phyloP scores from a whole-genome alignment of 2,888 invertebrate genomes.

The Tipula helvola region DNA sequence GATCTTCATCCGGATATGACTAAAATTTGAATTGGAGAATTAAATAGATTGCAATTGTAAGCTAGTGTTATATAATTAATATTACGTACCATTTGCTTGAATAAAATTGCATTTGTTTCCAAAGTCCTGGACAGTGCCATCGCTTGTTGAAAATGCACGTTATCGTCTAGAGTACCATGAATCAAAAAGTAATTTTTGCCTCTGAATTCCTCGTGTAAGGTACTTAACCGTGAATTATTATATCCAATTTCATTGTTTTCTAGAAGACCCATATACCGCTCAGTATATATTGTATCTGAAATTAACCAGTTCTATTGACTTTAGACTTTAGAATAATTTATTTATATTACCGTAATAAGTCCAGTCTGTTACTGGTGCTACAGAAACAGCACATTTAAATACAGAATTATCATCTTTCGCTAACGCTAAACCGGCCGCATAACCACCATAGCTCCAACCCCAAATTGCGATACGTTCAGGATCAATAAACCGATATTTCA shows the following conservation, averaged over 20 bases:
- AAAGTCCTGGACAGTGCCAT: slow-evolving; percentile 81
- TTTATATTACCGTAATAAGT: slow-evolving; percentile 65
- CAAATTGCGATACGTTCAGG: slow-evolving; percentile 75
- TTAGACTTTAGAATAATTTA: not conserved
- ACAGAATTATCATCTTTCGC: slow-evolving; percentile 59
- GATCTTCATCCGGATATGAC: slow-evolving; percentile 92
- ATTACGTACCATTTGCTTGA: slow-evolving; percentile 57
- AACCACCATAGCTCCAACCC: slow-evolving; percentile 99
- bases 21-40: slow-evolving; percentile 27
- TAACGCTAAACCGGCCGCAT: slow-evolving; percentile 76
- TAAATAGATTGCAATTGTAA: not conserved
- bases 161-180: slow-evolving; percentile 91
- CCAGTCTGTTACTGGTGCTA: slow-evolving; percentile 97
- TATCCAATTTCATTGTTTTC: slow-evolving; percentile 51
- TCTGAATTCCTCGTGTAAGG: slow-evolving; percentile 47
- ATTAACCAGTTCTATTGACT: not conserved
- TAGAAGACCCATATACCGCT: slow-evolving; percentile 89
- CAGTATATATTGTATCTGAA: slow-evolving; percentile 91
- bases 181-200: slow-evolving; percentile 76
- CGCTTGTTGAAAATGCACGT: slow-evolving; percentile 95
- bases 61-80: not conserved
- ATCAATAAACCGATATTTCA: slow-evolving; percentile 52
- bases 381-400: slow-evolving; percentile 88
- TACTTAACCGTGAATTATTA: slow-evolving; percentile 59
- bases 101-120: slow-evolving; percentile 74